Conservation (phyloP, 2,113 vertebrate species). For the Nycticebus coucang region DNA sequence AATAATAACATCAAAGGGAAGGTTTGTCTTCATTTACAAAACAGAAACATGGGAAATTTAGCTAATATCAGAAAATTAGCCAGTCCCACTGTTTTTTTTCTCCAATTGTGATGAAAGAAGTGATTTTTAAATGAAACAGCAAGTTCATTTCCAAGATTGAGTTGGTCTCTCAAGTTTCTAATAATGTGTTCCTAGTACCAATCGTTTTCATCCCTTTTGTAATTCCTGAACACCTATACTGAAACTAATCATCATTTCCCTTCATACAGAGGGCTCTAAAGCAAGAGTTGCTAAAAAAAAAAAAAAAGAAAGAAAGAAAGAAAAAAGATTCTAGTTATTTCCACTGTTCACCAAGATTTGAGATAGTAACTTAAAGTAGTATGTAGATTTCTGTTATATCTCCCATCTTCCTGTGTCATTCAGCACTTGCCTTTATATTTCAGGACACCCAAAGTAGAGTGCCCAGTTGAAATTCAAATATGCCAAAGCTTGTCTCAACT, state of each 20-base stretch:
- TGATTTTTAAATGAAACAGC: background rate
- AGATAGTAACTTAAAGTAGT: background rate
- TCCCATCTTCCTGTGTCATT: background rate
- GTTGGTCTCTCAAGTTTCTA: background rate
- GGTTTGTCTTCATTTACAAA: background rate
- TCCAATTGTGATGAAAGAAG: conserved; percentile 8
- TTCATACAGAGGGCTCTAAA: background rate
- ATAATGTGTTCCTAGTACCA: background rate
- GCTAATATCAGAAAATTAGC: background rate
- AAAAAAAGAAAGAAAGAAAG: too few species aligned
- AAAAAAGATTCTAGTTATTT: background rate
- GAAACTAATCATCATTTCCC: background rate
- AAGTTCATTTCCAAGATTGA: background rate
- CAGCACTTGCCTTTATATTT: background rate
- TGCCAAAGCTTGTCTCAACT: background rate
- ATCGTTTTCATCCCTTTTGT: background rate
- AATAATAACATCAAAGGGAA: background rate
- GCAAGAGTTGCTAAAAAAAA: background rate
- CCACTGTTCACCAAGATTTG: background rate
- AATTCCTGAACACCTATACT: background rate
- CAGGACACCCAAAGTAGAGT: background rate
- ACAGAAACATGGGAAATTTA: conserved; percentile 11
- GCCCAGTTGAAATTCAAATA: background rate
- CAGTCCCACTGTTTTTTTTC: background rate
- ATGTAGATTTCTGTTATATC: background rate